Evolutionary conservation across 2,797 vertebrate genomes (phyloP).

Genomic region (Etheostoma nigrum): DNA sequence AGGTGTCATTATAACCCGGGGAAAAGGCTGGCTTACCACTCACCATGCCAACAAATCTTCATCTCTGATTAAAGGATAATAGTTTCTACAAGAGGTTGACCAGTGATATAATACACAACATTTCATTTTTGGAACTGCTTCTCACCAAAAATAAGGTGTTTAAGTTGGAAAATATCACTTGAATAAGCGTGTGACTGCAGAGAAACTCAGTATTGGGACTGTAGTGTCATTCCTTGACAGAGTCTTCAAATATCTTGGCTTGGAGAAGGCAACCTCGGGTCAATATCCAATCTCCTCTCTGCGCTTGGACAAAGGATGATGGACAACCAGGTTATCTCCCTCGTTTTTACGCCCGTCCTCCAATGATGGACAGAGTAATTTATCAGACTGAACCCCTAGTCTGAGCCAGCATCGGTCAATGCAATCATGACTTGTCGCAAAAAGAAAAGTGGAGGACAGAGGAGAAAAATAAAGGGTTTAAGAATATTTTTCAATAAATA

Average conservation of each 20-base stretch:
- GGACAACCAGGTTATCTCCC: conserved; percentile 72
- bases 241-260: conserved; percentile 69
- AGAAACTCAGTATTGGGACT: conserved; percentile 34
- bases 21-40: conserved; percentile 7
- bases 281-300: conserved; percentile 78
- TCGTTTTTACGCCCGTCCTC: conserved; percentile 46
- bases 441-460: conserved; percentile 50
- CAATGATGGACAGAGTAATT: conserved; percentile 73
- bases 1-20: conserved; percentile 16
- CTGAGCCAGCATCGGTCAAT: conserved; percentile 69
- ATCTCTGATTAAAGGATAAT: conserved; percentile 12
- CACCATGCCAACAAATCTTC: conserved; percentile 21
- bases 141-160: conserved; percentile 5
- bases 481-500: conserved; percentile 85
- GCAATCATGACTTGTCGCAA: conserved; percentile 68
- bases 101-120: conserved; percentile 3
- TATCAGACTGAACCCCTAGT: conserved; percentile 68
- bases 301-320: conserved; percentile 73
- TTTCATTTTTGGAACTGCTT: conserved; percentile 34
- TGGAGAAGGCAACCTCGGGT: conserved; percentile 68
- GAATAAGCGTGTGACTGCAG: conserved; percentile 29
- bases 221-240: conserved; percentile 55
- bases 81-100: conserved; percentile 24
- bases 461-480: conserved; percentile 65
- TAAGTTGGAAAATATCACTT: conserved; percentile 12